A percentile compares a stretch with the other conserved stretches of the same genome.
phyloP scores from a whole-genome alignment of 2,888 invertebrate genomes.

The Hirtodrosophila alboralis region DNA sequence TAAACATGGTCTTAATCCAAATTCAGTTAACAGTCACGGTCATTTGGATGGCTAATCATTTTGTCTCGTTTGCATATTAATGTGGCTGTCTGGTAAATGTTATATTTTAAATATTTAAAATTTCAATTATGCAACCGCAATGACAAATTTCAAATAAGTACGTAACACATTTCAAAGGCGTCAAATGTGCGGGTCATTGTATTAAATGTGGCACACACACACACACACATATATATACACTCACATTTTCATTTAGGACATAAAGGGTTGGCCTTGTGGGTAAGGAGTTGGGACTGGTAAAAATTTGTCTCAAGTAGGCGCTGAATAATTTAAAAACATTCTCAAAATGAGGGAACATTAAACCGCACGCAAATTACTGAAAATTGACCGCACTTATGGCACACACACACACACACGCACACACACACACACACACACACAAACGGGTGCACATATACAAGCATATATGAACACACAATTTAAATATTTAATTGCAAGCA shows the following conservation, averaged over 20 bases:
- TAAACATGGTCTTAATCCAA: conserved; percentile 1
- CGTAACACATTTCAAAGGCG: conserved; percentile 26
- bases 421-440: conserved; percentile 11
- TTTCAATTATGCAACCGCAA: conserved; percentile 71
- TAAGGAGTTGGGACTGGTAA: no score
- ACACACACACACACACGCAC: conserved; percentile 13
- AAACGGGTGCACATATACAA: background rate
- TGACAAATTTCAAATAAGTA: conserved; percentile 47
- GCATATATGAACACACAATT: conserved; percentile 59
- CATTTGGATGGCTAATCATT: conserved; percentile 19
- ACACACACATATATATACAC: no score
- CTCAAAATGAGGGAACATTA: conserved; percentile 53
- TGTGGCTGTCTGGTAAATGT: conserved; percentile 15
- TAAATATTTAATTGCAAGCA: conserved; percentile 70
- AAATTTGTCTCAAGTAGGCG: conserved; percentile 60
- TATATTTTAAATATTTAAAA: conserved; percentile 67
- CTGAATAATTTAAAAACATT: conserved; percentile 67
- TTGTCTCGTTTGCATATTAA: conserved; percentile 24
- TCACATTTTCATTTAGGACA: no score
- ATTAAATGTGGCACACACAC: conserved; percentile 38
- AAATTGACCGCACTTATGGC: conserved; percentile 74
- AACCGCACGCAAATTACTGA: conserved; percentile 65
- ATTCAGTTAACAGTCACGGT: conserved; percentile 12
- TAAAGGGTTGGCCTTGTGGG: no score
- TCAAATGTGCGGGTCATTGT: conserved; percentile 48